phyloP scores from a whole-genome alignment of 1,140 invertebrate genomes.

The Lanistes nyassanus region DNA sequence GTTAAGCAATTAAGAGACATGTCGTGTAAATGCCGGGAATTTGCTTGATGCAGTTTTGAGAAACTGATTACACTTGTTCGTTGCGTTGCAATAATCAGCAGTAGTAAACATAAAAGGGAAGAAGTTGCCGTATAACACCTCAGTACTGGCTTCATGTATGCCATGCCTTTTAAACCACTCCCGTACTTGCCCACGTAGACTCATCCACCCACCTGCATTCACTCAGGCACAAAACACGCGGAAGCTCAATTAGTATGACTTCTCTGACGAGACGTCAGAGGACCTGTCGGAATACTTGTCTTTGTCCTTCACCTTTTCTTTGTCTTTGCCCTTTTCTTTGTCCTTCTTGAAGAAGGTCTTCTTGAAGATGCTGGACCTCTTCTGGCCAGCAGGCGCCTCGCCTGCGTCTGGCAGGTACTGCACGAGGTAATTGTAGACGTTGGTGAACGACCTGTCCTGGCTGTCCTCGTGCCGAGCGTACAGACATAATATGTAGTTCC shows the following conservation, averaged over 20 bases:
- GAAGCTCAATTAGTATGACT: conserved; percentile 11
- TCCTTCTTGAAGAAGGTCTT: conserved; percentile 39
- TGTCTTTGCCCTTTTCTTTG: conserved; percentile 45
- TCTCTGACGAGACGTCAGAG: conserved; percentile 34
- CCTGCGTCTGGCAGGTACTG: conserved; percentile 39
- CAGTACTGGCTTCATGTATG: too few relatives aligned
- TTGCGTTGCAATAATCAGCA: too few relatives aligned
- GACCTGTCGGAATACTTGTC: conserved; percentile 35
- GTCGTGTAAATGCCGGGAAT: too few relatives aligned
- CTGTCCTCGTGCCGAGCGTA: conserved; percentile 54
- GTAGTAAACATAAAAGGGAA: too few relatives aligned
- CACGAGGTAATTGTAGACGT: conserved; percentile 64
- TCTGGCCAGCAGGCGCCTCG: conserved; percentile 22
- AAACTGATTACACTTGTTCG: too few relatives aligned
- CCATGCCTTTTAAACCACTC: too few relatives aligned
- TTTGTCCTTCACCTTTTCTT: conserved; percentile 36
- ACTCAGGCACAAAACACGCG: too few relatives aligned
- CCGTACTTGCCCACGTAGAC: too few relatives aligned
- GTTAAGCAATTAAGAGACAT: too few relatives aligned
- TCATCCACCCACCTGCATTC: too few relatives aligned
- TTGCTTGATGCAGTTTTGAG: too few relatives aligned
- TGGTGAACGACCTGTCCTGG: conserved; percentile 45
- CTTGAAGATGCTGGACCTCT: conserved; percentile 44
- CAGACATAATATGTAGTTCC: conserved; percentile 63
- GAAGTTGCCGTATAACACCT: too few relatives aligned